Percentiles rank a stretch among this genome's conserved stretches.
phyloP scores from a whole-genome alignment of 1,140 invertebrate species.

The Psilanteris sp. region DNA sequence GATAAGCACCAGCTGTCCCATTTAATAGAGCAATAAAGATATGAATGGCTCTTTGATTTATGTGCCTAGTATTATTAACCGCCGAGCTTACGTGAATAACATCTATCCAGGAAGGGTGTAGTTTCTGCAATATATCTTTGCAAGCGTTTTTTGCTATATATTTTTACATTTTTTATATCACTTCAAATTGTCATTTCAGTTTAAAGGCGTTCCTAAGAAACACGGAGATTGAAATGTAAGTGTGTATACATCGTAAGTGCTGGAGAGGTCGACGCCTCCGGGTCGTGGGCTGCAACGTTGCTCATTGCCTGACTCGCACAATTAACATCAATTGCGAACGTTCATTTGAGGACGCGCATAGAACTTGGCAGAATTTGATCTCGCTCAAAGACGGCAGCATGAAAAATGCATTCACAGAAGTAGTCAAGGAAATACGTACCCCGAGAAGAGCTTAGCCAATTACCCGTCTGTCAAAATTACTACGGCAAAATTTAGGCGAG shows the following conservation, averaged over 20 bases:
- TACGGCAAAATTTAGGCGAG: constrained; percentile 7
- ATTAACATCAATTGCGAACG: constrained; percentile 55
- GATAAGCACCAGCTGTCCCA: constrained; percentile 75
- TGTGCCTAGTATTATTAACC: constrained; percentile 77
- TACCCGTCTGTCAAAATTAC: background rate
- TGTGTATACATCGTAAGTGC: no score
- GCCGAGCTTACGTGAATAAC: constrained; percentile 66
- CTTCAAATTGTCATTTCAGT: background rate
- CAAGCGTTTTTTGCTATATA: constrained; percentile 1
- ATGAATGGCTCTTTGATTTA: constrained; percentile 78
- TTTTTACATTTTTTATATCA: no score
- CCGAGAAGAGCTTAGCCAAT: constrained; percentile 9
- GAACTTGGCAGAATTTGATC: constrained; percentile 25
- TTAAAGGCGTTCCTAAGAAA: no score
- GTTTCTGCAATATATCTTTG: constrained; percentile 17
- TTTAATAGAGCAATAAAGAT: constrained; percentile 80
- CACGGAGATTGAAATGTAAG: no score
- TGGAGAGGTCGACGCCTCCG: no score
- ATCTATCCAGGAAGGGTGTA: constrained; percentile 44
- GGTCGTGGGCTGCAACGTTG: constrained; percentile 17
- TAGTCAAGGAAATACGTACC: constrained; percentile 16
- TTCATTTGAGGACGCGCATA: constrained; percentile 27
- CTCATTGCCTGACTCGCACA: constrained; percentile 42
- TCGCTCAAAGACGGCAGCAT: background rate
- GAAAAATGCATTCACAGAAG: constrained; percentile 12